phyloP scores from a whole-genome alignment of 2,113 vertebrate genomes.

The Silurus meridionalis region DNA sequence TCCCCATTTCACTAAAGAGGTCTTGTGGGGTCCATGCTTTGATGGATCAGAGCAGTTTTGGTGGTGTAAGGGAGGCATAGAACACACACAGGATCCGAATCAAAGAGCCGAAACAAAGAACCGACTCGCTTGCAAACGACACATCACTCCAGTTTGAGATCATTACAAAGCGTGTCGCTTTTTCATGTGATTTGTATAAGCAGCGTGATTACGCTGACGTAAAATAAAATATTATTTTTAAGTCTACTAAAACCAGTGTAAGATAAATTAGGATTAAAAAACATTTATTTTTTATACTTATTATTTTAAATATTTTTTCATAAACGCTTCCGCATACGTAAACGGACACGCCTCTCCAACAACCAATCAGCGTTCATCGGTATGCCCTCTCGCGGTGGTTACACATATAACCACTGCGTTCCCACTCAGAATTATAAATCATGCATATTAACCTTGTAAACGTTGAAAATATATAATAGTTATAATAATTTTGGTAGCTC shows the following conservation, averaged over 20 bases:
- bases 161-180: neutral
- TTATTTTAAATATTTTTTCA: neutral
- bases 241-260: neutral
- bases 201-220: neutral
- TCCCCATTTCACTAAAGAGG: too few species aligned
- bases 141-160: neutral
- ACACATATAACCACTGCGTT: neutral
- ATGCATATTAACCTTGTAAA: too few species aligned
- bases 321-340: neutral
- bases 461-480: neutral
- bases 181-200: neutral
- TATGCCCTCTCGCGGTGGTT: neutral
- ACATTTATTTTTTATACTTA: too few species aligned
- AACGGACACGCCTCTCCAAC: neutral
- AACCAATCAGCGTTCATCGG: neutral
- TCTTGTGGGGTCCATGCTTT: too few species aligned
- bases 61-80: too few species aligned
- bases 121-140: neutral
- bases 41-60: too few species aligned
- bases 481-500: neutral
- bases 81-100: too few species aligned
- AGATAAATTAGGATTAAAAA: neutral
- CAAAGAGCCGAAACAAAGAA: neutral
- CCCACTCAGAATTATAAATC: neutral
- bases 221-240: neutral